Evolutionary conservation across 2,113 vertebrate genomes (phyloP).

Genomic region (Carassius carassius): DNA sequence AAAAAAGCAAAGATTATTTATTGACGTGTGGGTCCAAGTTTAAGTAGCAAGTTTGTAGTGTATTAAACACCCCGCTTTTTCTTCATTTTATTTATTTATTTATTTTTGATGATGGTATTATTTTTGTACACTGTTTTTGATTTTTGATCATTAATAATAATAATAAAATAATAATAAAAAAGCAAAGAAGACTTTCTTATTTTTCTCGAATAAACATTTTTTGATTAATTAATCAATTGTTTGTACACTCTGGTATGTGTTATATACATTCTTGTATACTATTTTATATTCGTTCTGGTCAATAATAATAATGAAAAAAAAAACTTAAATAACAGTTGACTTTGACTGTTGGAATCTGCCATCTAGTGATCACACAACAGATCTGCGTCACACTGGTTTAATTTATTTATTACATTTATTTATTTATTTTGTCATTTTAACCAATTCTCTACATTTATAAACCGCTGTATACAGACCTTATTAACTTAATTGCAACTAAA

Average conservation of each 20-base stretch:
- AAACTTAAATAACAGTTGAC: too few species aligned
- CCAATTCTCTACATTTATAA: neutral
- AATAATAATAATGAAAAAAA: neutral
- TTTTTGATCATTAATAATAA: too few species aligned
- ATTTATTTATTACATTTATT: neutral
- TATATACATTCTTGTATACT: neutral
- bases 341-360: slow-evolving; percentile 41
- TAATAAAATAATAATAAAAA: too few species aligned
- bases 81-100: too few species aligned
- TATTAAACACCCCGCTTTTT: too few species aligned
- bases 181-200: too few species aligned
- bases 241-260: neutral
- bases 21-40: too few species aligned
- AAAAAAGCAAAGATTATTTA: neutral
- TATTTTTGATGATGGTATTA: too few species aligned
- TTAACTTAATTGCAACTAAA: too few species aligned
- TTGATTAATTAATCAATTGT: neutral
- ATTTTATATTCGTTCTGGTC: too few species aligned
- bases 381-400: neutral
- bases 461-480: neutral
- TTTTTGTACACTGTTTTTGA: too few species aligned
- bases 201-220: neutral
- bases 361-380: slow-evolving; percentile 64
- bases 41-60: too few species aligned
- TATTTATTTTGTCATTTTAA: neutral